Conservation (phyloP, 1,140 invertebrate species). For the Papilio polyxenes region DNA sequence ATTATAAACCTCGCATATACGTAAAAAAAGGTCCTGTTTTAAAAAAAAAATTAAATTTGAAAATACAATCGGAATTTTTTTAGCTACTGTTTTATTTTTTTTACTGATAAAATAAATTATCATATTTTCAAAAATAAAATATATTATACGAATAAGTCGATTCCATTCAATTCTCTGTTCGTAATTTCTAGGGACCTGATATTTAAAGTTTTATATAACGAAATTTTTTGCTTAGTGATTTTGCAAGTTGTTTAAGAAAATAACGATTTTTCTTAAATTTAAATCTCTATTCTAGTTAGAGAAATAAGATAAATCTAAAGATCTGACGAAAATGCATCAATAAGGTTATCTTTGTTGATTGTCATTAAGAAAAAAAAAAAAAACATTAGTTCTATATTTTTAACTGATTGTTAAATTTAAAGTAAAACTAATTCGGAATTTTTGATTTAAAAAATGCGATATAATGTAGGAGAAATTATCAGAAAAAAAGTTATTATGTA, state of each 20-base stretch:
- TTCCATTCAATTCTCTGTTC: constrained; percentile 15
- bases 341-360: too few relatives aligned
- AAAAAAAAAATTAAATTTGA: neutral
- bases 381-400: too few relatives aligned
- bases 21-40: neutral
- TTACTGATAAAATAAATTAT: neutral
- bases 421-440: neutral
- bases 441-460: neutral
- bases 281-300: too few relatives aligned
- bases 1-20: neutral
- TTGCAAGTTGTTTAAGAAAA: constrained; percentile 16
- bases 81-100: neutral
- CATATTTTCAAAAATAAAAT: too few relatives aligned
- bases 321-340: neutral
- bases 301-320: too few relatives aligned
- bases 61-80: neutral
- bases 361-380: too few relatives aligned
- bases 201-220: constrained; percentile 2
- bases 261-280: too few relatives aligned
- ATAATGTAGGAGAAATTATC: neutral
- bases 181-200: constrained; percentile 45
- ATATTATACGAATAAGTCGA: neutral
- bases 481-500: too few relatives aligned
- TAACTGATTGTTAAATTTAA: constrained; percentile 40
- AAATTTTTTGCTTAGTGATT: constrained; percentile 24